phyloP scores from a whole-genome alignment of 2,797 vertebrate species.

The Simalia tracyae region DNA sequence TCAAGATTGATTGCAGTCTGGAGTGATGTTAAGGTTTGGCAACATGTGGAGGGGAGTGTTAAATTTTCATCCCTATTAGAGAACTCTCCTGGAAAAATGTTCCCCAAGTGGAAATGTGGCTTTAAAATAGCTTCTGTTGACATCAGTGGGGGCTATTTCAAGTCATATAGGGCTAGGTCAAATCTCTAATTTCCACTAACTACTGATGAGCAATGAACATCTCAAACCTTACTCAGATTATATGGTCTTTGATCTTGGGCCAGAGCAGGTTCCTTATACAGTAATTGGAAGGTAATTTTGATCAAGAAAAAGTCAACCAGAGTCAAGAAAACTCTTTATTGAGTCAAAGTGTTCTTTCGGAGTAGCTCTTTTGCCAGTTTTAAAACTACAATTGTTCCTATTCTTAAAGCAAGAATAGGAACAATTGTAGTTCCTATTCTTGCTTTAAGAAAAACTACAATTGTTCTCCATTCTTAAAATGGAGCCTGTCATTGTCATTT shows the following conservation, averaged over 20 bases:
- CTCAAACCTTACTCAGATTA: background rate
- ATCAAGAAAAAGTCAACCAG: background rate
- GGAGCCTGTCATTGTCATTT: background rate
- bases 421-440: too few species aligned
- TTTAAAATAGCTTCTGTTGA: background rate
- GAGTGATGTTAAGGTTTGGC: background rate
- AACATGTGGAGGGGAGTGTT: background rate
- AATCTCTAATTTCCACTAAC: background rate
- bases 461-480: background rate
- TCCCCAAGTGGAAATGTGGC: background rate
- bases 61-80: background rate
- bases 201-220: background rate
- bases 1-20: background rate
- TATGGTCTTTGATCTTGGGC: background rate
- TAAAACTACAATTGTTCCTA: background rate
- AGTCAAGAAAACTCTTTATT: background rate
- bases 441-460: background rate
- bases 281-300: background rate
- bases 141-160: background rate
- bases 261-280: background rate
- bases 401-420: background rate
- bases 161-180: background rate
- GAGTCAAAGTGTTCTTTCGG: background rate
- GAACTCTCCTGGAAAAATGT: background rate
- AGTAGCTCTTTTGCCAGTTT: background rate